Conservation (phyloP, 1,140 invertebrate genomes). For the Berghia stephanieae region DNA sequence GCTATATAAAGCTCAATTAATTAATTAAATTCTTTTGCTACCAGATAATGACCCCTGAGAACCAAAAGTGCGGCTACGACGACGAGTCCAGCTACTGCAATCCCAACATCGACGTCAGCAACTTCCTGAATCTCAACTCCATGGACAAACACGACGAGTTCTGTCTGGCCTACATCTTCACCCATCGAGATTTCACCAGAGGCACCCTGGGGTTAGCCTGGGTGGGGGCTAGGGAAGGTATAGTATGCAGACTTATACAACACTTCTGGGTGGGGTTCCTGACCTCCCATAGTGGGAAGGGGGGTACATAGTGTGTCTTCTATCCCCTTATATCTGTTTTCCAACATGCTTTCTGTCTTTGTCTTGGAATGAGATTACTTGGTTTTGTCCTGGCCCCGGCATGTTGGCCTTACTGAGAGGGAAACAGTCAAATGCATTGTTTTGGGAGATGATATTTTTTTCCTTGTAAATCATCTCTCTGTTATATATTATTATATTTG, state of each 20-base stretch:
- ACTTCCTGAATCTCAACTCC: slow-evolving; percentile 98
- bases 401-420: too few relatives aligned
- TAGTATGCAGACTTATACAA: slow-evolving; percentile 61
- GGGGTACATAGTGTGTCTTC: too few relatives aligned
- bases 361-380: too few relatives aligned
- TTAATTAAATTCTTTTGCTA: too few relatives aligned
- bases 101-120: slow-evolving; percentile 98
- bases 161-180: slow-evolving; percentile 98
- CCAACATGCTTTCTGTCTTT: too few relatives aligned
- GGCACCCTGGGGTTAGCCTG: slow-evolving; percentile 97
- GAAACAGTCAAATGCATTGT: too few relatives aligned
- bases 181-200: slow-evolving; percentile 96
- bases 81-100: slow-evolving; percentile 89
- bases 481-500: too few relatives aligned
- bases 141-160: slow-evolving; percentile 96
- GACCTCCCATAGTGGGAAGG: background rate
- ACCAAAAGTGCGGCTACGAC: slow-evolving; percentile 52
- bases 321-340: too few relatives aligned
- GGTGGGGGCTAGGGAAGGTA: slow-evolving; percentile 83
- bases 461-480: too few relatives aligned
- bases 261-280: background rate
- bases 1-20: too few relatives aligned
- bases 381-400: too few relatives aligned
- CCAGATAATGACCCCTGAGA: slow-evolving; percentile 68
- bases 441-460: too few relatives aligned